A percentile compares a stretch with the other conserved stretches of the same genome.
phyloP scores from a whole-genome alignment of 2,113 vertebrate species.

The Camelus bactrianus region DNA sequence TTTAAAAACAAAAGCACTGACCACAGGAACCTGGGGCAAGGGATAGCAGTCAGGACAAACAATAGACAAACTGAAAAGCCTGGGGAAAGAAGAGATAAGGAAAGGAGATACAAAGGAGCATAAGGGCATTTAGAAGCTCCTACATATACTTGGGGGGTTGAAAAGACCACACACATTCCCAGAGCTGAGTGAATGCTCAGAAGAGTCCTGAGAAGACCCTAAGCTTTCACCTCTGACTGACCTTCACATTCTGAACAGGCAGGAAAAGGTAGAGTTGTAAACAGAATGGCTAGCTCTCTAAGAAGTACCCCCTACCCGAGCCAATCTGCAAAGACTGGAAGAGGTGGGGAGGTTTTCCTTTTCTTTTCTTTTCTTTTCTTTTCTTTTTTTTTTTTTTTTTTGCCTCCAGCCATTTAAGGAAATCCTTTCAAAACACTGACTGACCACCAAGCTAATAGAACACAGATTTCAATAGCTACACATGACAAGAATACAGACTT shows the following conservation, averaged over 20 bases:
- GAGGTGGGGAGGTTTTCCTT: background rate
- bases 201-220: background rate
- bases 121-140: background rate
- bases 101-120: background rate
- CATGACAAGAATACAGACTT: background rate
- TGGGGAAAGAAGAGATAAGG: background rate
- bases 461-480: background rate
- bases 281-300: background rate
- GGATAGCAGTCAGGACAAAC: background rate
- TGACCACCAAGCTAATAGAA: background rate
- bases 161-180: background rate
- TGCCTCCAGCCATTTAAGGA: background rate
- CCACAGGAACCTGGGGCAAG: background rate
- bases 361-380: background rate
- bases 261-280: conserved; percentile 29
- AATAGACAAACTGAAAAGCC: background rate
- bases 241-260: background rate
- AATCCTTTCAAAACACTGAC: background rate
- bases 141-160: background rate
- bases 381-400: background rate
- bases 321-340: background rate
- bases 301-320: background rate
- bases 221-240: background rate
- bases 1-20: conserved; percentile 31
- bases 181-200: background rate